These are phyloP conservation scores for Tetragnatha versicolor DNA, from an alignment of 1,140 invertebrate species.

Conservation along the genomic window DNA sequence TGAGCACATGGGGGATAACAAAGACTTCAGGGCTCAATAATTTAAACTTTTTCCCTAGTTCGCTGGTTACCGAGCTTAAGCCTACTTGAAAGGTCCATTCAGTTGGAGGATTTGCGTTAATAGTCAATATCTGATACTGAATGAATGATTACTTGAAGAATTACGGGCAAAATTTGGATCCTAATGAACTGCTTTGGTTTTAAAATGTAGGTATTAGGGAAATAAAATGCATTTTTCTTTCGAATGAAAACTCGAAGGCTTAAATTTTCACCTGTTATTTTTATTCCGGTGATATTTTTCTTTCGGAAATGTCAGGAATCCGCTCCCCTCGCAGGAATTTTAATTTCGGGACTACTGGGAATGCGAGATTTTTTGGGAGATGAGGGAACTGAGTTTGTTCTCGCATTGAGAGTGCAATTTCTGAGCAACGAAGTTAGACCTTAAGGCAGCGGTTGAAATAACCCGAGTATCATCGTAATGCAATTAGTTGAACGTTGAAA, in stretches of 20 bases:
- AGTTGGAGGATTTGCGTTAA: slow-evolving; percentile 30
- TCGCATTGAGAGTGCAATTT: too few relatives aligned
- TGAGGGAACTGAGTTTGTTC: too few relatives aligned
- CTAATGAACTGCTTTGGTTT: slow-evolving; percentile 5
- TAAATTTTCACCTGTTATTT: too few relatives aligned
- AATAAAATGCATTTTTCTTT: neutral
- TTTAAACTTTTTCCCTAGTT: neutral
- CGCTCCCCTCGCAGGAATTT: too few relatives aligned
- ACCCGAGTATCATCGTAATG: too few relatives aligned
- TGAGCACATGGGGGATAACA: neutral
- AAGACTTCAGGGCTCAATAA: neutral
- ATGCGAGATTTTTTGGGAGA: too few relatives aligned
- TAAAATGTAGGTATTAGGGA: neutral
- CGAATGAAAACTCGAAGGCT: neutral
- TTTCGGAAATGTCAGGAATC: neutral
- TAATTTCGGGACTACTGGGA: too few relatives aligned
- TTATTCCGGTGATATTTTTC: neutral
- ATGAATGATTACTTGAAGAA: slow-evolving; percentile 29
- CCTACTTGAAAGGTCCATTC: slow-evolving; percentile 34
- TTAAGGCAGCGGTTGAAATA: too few relatives aligned
- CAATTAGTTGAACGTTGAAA: too few relatives aligned
- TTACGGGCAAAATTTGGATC: slow-evolving; percentile 16
- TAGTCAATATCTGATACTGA: slow-evolving; percentile 34
- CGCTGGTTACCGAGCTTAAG: slow-evolving; percentile 4
- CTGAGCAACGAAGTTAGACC: too few relatives aligned